Percentiles rank a stretch among this genome's conserved stretches.
These are phyloP conservation scores for Xylota sylvarum DNA, from an alignment of 2,888 invertebrate genomes.

Conservation along the genomic window DNA sequence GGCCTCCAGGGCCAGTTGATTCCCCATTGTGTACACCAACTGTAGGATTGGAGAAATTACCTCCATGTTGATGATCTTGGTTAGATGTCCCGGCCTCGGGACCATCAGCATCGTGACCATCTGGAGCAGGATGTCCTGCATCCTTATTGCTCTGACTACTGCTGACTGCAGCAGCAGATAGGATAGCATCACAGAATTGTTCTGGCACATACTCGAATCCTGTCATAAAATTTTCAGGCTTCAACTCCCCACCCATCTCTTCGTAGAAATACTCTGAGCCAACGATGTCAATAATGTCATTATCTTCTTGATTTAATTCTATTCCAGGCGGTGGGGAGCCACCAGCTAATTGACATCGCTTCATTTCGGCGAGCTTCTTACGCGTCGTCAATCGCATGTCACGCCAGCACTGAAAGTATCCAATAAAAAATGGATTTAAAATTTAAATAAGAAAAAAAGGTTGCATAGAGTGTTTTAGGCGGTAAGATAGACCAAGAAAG, in stretches of 20 bases:
- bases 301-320: conserved; percentile 83
- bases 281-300: conserved; percentile 84
- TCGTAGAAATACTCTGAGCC: conserved; percentile 84
- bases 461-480: too few relatives aligned
- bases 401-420: conserved; percentile 82
- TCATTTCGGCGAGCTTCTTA: conserved; percentile 83
- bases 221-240: conserved; percentile 83
- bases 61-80: conserved; percentile 80
- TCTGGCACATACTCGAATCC: conserved; percentile 84
- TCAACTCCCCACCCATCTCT: conserved; percentile 84
- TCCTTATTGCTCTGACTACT: conserved; percentile 81
- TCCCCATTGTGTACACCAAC: conserved; percentile 80
- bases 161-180: conserved; percentile 82
- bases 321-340: conserved; percentile 84
- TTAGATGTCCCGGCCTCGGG: conserved; percentile 83
- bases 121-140: conserved; percentile 81
- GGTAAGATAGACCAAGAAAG: too few relatives aligned
- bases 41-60: conserved; percentile 80
- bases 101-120: conserved; percentile 83
- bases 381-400: conserved; percentile 84
- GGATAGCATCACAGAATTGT: conserved; percentile 83
- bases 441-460: too few relatives aligned
- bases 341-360: conserved; percentile 83
- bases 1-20: conserved; percentile 79
- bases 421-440: too few relatives aligned